Evolutionary conservation across 2,113 vertebrate species (phyloP).

Genomic region (Mungos mungo): DNA sequence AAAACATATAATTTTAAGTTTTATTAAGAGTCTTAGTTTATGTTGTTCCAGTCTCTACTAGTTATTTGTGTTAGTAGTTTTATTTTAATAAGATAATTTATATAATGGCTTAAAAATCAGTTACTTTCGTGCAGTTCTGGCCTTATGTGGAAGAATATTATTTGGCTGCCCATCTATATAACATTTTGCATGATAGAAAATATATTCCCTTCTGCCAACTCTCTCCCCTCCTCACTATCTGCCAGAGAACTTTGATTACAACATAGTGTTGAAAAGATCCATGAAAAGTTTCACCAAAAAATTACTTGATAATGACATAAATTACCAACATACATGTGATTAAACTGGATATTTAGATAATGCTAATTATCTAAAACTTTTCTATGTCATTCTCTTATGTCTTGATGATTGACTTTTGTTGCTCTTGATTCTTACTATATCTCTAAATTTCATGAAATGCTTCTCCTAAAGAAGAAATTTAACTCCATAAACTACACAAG

Average conservation of each 20-base stretch:
- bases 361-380: background rate
- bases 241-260: slow-evolving; percentile 1
- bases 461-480: background rate
- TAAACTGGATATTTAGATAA: background rate
- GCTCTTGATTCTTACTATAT: background rate
- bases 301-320: background rate
- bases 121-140: background rate
- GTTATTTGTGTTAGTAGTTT: slow-evolving; percentile 20
- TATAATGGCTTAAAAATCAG: background rate
- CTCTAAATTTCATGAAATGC: background rate
- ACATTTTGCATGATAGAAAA: background rate
- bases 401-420: background rate
- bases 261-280: background rate
- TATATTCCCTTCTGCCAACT: background rate
- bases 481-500: background rate
- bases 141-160: background rate
- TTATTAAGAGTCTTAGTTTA: background rate
- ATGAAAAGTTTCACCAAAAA: background rate
- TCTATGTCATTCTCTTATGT: background rate
- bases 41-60: background rate
- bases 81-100: background rate
- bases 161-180: background rate
- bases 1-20: background rate
- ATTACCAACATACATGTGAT: background rate
- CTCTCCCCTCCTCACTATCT: background rate